Conservation (phyloP, 2,113 vertebrate species). For the Podarcis muralis region DNA sequence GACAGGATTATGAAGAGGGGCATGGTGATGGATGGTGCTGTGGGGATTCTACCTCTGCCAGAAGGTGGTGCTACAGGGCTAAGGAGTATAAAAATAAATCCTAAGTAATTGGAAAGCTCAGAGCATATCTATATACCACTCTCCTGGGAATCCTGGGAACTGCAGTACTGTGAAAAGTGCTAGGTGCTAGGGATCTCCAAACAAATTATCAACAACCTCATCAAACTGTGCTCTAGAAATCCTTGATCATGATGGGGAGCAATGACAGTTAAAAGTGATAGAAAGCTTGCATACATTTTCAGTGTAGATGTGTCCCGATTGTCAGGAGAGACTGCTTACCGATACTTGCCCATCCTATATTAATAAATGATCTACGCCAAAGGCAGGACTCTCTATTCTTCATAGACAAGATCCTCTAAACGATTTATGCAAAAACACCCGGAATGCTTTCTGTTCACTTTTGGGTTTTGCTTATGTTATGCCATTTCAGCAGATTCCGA, state of each 20-base stretch:
- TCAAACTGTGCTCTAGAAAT: neutral
- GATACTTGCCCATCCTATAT: fast-evolving
- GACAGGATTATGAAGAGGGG: neutral
- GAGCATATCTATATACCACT: neutral
- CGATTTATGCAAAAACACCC: constrained; percentile 7
- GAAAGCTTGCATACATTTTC: neutral
- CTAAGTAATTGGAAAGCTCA: neutral
- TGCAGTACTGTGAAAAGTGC: neutral
- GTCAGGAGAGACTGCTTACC: neutral
- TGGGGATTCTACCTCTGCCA: constrained; percentile 41
- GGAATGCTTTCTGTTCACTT: constrained; percentile 46
- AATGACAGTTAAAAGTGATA: neutral
- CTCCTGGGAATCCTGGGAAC: neutral
- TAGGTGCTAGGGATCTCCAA: neutral
- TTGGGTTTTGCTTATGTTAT: constrained; percentile 65
- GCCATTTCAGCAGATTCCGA: constrained; percentile 54
- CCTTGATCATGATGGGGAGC: neutral
- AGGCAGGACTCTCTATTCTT: constrained; percentile 19
- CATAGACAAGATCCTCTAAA: neutral
- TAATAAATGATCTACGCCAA: neutral
- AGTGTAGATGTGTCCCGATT: neutral
- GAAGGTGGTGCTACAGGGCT: constrained; percentile 64
- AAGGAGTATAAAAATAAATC: constrained; percentile 1
- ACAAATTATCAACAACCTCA: neutral
- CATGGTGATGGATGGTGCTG: neutral